Evolutionary conservation across 1,140 invertebrate genomes (phyloP), one percentile per base, ranked within the genome.

Genomic region (Drosophila littoralis): DNA sequence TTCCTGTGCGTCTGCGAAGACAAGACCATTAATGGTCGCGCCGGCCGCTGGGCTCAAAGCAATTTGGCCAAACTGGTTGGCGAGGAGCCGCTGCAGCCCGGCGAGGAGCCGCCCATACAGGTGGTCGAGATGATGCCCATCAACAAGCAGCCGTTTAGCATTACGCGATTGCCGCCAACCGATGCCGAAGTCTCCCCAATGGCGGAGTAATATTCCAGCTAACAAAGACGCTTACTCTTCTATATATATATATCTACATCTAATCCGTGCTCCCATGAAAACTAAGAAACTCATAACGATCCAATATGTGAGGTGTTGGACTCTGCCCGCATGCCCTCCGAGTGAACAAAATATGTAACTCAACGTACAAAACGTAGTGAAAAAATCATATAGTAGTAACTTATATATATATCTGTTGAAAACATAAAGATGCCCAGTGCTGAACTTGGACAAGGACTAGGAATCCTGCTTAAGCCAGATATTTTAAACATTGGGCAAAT

Each of bases 1-100:
- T 97, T 99, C 92, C 93, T 99, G 38, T 99, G 98, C 91, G 97
- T 99, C 83, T 97, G 98, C 93, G 97, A 98, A 92, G 97, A 98
- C 84, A 94, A 94, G 40, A 94, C 94, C 32, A 94, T 94, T 70
- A 94, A 95, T 91, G 93, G 94, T 8, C 94, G 93, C 12, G 94
- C 94, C 42, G 95, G 95, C 8, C 94, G 93, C 42, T 95, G 95
- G 95, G 94, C 94, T 38, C 94, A 94, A 59, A 94, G 94, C 1
- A 94, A 94, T 38, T 81, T 96, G 38, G 95, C 94, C 10, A 94
- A 94, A 74, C 93, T 95, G 7, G 93, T 93, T n/a, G 92, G 91
- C 6, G 93, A 93, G 36, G 93, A 93, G 58, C 92, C 90, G 9
- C 48, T 90, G 9, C 91, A 91, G 52, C 86, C 86, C 0, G 91